Conservation (phyloP, 2,797 vertebrate species). For the Karalla daura region DNA sequence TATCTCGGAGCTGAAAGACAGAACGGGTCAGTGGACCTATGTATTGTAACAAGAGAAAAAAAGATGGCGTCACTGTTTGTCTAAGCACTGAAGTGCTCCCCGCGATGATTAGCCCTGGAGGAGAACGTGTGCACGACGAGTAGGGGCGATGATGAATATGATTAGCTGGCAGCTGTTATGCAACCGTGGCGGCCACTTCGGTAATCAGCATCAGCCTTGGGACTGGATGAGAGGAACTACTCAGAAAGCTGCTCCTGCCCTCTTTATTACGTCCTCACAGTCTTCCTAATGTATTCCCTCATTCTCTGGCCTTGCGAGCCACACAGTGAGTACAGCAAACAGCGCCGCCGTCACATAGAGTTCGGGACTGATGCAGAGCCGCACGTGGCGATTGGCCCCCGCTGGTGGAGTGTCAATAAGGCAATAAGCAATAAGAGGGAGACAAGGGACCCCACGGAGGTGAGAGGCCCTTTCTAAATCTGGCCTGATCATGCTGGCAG, state of each 20-base stretch:
- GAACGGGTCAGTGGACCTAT: slow-evolving; percentile 2
- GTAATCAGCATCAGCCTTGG: slow-evolving; percentile 66
- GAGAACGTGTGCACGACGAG: slow-evolving; percentile 24
- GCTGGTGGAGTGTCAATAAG: slow-evolving; percentile 46
- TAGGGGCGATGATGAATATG: slow-evolving; percentile 75
- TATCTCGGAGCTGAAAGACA: too few relatives aligned
- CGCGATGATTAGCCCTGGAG: slow-evolving; percentile 33
- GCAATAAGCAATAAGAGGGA: not conserved
- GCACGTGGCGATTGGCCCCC: slow-evolving; percentile 16
- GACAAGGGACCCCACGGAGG: not conserved
- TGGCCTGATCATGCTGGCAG: slow-evolving; percentile 32
- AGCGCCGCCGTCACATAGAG: not conserved
- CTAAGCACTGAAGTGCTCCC: slow-evolving; percentile 35
- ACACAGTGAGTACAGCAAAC: not conserved
- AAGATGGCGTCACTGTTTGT: slow-evolving; percentile 24
- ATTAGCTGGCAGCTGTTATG: slow-evolving; percentile 69
- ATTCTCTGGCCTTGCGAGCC: not conserved
- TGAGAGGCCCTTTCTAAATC: slow-evolving; percentile 31
- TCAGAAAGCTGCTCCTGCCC: slow-evolving; percentile 25
- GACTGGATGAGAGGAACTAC: slow-evolving; percentile 44
- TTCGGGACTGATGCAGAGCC: not conserved
- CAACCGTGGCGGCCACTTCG: slow-evolving; percentile 65
- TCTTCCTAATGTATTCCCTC: not conserved
- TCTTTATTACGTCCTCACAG: slow-evolving; percentile 5
- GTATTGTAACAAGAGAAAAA: slow-evolving; percentile 18